A percentile compares a stretch with the other conserved stretches of the same genome.
Evolutionary conservation across 2,797 vertebrate genomes (phyloP).

Genomic region (Cygnus olor): DNA sequence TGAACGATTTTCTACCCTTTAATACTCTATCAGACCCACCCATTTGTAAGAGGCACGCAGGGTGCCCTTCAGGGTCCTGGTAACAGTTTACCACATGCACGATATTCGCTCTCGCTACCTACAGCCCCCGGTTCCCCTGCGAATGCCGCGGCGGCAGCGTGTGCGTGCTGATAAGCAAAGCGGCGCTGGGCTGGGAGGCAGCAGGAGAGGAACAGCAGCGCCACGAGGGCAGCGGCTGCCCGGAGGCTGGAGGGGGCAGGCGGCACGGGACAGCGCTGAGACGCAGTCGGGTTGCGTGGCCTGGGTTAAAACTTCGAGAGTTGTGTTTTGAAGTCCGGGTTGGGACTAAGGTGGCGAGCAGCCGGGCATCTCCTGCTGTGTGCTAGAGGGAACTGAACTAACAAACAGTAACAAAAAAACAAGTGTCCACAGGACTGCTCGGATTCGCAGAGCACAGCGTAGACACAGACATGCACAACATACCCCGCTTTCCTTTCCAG

Average conservation of each 20-base stretch:
- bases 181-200: not conserved
- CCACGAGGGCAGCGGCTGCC: not conserved
- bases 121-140: accelerated
- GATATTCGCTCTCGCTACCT: not conserved
- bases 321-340: accelerated
- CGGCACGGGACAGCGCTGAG: not conserved
- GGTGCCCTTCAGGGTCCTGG: accelerated
- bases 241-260: accelerated
- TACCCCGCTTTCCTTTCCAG: not conserved
- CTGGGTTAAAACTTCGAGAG: not conserved
- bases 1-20: not conserved
- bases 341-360: accelerated
- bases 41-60: accelerated
- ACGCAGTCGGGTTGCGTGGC: accelerated
- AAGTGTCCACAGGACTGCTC: accelerated
- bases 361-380: not conserved
- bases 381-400: accelerated
- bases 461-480: accelerated
- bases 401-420: accelerated
- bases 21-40: accelerated
- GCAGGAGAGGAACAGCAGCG: too few species aligned
- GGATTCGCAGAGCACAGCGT: not conserved
- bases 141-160: accelerated
- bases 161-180: accelerated
- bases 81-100: accelerated